These are phyloP conservation scores for Mesoclemmys tuberculata DNA, from an alignment of 2,113 vertebrate species.

Conservation along the genomic window DNA sequence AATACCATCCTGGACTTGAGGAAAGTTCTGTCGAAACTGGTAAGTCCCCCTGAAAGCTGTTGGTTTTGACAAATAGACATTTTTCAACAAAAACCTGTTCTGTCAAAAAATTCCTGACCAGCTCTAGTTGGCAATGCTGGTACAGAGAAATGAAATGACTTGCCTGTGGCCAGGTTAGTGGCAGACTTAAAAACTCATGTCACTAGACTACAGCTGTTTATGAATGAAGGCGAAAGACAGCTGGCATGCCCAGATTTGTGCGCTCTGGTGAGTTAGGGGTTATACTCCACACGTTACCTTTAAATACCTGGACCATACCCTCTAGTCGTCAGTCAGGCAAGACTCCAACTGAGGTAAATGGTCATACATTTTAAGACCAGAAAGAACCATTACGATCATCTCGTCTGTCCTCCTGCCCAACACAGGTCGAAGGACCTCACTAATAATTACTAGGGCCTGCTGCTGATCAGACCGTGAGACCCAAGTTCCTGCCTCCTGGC, in stretches of 20 bases:
- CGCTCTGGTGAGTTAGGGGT: not conserved
- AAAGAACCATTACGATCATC: not conserved
- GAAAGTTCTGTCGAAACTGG: no score
- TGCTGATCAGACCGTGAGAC: not conserved
- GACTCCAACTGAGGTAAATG: not conserved
- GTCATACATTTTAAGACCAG: not conserved
- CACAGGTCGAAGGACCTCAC: not conserved
- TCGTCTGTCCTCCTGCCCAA: not conserved
- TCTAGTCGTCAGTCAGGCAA: not conserved
- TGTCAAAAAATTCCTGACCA: no score
- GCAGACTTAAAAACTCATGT: not conserved
- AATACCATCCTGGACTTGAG: no score
- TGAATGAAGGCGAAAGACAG: not conserved
- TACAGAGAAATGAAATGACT: not conserved
- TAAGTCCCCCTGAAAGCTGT: no score
- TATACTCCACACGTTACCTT: not conserved
- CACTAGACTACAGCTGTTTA: not conserved
- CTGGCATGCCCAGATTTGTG: not conserved
- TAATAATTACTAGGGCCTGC: not conserved
- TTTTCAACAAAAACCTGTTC: no score
- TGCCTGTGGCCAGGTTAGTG: not conserved
- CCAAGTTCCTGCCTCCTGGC: not conserved
- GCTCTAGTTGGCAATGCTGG: not conserved
- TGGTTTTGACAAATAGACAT: no score
- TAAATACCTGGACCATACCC: not conserved